phyloP scores from a whole-genome alignment of 2,797 vertebrate genomes.

The Pangasius macronema region DNA sequence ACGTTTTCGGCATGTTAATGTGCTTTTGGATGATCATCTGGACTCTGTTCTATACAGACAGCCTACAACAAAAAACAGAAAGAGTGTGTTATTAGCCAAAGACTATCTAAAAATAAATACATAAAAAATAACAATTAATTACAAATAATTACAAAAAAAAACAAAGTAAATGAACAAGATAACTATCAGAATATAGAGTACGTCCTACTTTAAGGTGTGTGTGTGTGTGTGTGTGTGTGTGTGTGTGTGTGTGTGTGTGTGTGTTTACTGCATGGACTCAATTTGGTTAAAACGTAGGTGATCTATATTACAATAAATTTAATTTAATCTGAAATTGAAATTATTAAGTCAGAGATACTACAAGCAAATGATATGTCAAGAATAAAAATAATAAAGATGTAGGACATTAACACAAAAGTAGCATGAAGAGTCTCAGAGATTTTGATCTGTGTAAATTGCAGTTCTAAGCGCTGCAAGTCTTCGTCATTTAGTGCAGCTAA shows the following conservation, averaged over 20 bases:
- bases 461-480: not conserved
- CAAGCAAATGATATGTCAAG: not conserved
- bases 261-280: not conserved
- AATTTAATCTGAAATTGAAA: not conserved
- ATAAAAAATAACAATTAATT: not conserved
- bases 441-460: not conserved
- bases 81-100: not conserved
- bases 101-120: not conserved
- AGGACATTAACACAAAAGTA: not conserved
- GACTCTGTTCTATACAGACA: not conserved
- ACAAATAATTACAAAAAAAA: too few relatives aligned
- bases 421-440: not conserved
- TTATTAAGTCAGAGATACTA: not conserved
- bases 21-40: conserved; percentile 2
- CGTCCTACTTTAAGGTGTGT: not conserved
- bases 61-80: not conserved
- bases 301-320: not conserved
- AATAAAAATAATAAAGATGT: not conserved
- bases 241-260: conserved; percentile 17
- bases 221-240: conserved; percentile 21
- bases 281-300: not conserved
- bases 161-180: not conserved
- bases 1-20: conserved; percentile 47
- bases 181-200: not conserved
- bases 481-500: not conserved